These are phyloP conservation scores for Spodoptera frugiperda DNA, from an alignment of 1,140 invertebrate genomes.

Conservation along the genomic window DNA sequence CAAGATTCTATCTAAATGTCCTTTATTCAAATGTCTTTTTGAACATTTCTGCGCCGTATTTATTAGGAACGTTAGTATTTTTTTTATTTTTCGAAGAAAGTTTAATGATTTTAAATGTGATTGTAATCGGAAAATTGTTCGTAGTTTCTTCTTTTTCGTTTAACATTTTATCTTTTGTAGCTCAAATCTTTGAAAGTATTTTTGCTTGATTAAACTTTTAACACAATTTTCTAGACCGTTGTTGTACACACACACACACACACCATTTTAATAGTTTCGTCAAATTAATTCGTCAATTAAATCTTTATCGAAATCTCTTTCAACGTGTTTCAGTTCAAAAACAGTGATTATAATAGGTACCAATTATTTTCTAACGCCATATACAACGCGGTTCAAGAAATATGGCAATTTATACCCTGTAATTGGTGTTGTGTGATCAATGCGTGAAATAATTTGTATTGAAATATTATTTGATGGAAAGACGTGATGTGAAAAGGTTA, in stretches of 20 bases:
- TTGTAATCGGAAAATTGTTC: no score
- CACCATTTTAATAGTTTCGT: no score
- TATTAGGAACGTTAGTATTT: no score
- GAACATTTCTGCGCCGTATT: neutral
- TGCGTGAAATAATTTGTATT: slow-evolving; percentile 67
- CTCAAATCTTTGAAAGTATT: no score
- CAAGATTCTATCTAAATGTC: slow-evolving; percentile 22
- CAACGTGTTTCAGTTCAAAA: slow-evolving; percentile 1
- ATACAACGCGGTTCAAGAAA: slow-evolving; percentile 23
- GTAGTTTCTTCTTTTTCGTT: no score
- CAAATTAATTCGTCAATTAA: no score
- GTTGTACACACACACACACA: no score
- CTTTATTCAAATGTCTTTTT: slow-evolving; percentile 26
- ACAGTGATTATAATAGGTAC: slow-evolving; percentile 24
- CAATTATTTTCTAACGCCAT: slow-evolving; percentile 50
- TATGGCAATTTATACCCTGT: slow-evolving; percentile 52
- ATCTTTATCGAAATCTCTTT: neutral
- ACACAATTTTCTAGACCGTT: no score
- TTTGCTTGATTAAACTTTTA: no score
- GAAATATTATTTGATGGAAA: slow-evolving; percentile 32
- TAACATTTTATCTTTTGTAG: no score
- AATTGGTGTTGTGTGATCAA: slow-evolving; percentile 69
- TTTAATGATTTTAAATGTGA: no score
- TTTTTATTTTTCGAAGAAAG: no score
- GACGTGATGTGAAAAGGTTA: neutral